Conservation (phyloP, 2,888 invertebrate species). For the Epinotia bilunana region DNA sequence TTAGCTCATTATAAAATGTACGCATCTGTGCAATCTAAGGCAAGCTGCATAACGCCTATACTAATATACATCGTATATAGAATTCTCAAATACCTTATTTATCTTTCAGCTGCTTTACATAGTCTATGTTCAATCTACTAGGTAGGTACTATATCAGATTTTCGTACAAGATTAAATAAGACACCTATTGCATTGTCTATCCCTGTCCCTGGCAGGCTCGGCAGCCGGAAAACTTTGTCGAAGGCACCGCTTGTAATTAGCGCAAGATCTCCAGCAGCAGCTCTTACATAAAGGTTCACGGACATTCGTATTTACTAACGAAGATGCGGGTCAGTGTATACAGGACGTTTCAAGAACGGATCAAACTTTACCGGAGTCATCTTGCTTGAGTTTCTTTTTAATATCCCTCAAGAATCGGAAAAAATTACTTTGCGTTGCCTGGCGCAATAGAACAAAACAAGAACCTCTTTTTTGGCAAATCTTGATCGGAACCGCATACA, state of each 20-base stretch:
- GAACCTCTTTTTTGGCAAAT: background rate
- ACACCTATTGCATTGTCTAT: background rate
- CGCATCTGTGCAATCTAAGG: background rate
- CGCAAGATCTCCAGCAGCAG: slow-evolving; percentile 10
- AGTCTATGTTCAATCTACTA: background rate
- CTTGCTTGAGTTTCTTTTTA: background rate
- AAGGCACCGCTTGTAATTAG: slow-evolving; percentile 11
- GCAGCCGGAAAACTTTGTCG: background rate
- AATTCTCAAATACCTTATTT: background rate
- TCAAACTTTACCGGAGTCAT: slow-evolving; percentile 2
- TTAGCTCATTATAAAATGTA: background rate
- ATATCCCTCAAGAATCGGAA: background rate
- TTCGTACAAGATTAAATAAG: background rate
- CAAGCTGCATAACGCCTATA: background rate
- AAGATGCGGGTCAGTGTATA: slow-evolving; percentile 27
- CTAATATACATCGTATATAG: no score
- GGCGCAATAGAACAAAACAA: background rate
- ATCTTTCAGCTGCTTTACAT: background rate
- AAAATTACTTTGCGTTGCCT: background rate
- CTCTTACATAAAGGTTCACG: slow-evolving; percentile 8
- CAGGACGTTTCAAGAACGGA: background rate
- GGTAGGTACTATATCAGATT: background rate
- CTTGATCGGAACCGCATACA: slow-evolving; percentile 6
- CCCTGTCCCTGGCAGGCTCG: background rate
- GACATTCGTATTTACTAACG: slow-evolving; percentile 13